Evolutionary conservation across 2,113 vertebrate species (phyloP).

Genomic region (Artemisiospiza belli): DNA sequence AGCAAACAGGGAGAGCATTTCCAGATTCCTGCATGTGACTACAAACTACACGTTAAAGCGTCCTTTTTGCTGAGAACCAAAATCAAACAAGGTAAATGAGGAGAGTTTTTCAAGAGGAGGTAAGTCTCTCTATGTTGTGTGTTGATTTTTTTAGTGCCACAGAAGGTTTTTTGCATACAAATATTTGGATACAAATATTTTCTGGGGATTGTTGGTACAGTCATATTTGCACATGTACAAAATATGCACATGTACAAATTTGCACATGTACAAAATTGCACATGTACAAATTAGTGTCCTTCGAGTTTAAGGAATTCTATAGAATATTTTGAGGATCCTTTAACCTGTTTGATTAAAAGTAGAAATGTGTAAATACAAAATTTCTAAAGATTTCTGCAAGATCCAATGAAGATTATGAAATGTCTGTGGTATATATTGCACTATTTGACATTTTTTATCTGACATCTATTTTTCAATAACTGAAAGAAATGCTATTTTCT

Average conservation of each 20-base stretch:
- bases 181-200: not conserved
- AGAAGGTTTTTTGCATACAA: not conserved
- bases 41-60: not conserved
- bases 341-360: not conserved
- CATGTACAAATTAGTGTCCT: not conserved
- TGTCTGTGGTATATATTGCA: not conserved
- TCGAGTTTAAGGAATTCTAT: not conserved
- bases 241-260: not conserved
- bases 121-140: not conserved
- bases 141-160: not conserved
- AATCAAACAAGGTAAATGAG: not conserved
- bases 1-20: not conserved
- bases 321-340: not conserved
- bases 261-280: too few relatives aligned
- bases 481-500: not conserved
- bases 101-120: not conserved
- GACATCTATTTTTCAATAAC: not conserved
- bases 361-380: not conserved
- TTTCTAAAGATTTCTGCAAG: not conserved
- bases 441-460: not conserved
- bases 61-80: not conserved
- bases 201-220: not conserved
- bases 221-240: not conserved
- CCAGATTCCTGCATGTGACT: not conserved
- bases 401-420: not conserved